Evolutionary conservation across 92 coral and sea anemone species (phyloP), one percentile per base, ranked within the genome.

Genomic region (Palythoa grandis): DNA sequence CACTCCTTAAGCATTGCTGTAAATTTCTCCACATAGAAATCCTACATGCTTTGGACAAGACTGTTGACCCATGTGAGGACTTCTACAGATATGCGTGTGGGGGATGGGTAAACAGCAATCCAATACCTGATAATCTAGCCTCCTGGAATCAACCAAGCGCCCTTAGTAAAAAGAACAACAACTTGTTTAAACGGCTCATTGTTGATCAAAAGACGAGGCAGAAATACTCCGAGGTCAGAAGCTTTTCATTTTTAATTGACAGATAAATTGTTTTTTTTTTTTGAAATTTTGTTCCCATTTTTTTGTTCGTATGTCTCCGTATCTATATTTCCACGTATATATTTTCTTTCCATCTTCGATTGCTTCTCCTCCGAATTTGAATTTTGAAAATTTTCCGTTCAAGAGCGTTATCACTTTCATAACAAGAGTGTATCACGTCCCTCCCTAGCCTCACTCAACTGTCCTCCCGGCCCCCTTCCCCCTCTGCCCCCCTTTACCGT

Each of bases 71-170:
- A 8, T 94, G 98, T 52, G 89, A 92, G 19, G 92, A 94, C 66
- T 94, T 94, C 82, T 94, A 89, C 52, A 53, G 79, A 74, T 89
- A 92, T 75, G 87, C 98, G 9, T 94, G 98, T 48, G 98, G 98
- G 3, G 98, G 98, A 0, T 94, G 98, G 98, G 88, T 88, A 2
- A 84, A 80, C 48, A 91, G 83, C 79, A 85, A 94, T 69, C 98
- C 98, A 14, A 92, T 94, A 20, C 98, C 95, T 7, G 87, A 91
- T 12, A 80, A 86, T 65, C 80, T 73, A 78, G 53, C 92, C 11
- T 48, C 48, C 50, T 94, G 98, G 98, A 90, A 84, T 37, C 98
- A 94, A 76, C 91, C 91, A 2, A 50, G 74, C 24, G 77, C 76
- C 53, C 72, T 94, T 0, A 58, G 68, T 58, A 52, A 67, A 53